Conservation (phyloP, 2,797 vertebrate genomes). For the Girardinus metallicus region DNA sequence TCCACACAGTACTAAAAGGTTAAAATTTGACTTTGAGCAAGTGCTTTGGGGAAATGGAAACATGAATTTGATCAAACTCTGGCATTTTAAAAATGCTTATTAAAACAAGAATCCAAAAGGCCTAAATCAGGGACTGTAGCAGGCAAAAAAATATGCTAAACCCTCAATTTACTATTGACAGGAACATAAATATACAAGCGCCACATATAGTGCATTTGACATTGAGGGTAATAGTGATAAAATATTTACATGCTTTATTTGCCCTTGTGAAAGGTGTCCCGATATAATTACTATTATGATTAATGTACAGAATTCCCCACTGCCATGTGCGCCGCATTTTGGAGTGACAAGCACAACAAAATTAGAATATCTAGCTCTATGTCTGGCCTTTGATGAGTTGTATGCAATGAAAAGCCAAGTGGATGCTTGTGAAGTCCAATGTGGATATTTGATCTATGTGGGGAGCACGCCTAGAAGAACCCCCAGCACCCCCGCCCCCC, state of each 20-base stretch:
- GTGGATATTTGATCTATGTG: constrained; percentile 69
- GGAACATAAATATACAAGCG: constrained; percentile 51
- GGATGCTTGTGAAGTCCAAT: constrained; percentile 51
- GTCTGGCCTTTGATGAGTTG: constrained; percentile 64
- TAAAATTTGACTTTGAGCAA: neutral
- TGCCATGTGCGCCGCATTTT: constrained; percentile 58
- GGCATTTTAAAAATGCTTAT: constrained; percentile 2
- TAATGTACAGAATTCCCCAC: constrained; percentile 62
- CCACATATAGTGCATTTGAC: constrained; percentile 51
- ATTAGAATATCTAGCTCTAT: constrained; percentile 65
- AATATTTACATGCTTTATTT: constrained; percentile 60
- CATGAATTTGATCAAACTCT: neutral
- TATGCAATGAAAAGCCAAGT: constrained; percentile 33
- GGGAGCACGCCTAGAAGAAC: constrained; percentile 59
- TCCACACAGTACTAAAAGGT: neutral
- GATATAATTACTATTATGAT: constrained; percentile 57
- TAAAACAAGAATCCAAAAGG: neutral
- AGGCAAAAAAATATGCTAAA: constrained; percentile 14
- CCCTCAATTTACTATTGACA: constrained; percentile 26
- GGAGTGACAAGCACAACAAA: constrained; percentile 62
- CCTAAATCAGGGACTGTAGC: neutral
- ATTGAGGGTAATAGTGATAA: constrained; percentile 43
- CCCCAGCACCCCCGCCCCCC: constrained; percentile 8
- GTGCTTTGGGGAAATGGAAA: neutral
- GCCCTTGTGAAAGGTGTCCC: constrained; percentile 36